Base-by-base conservation (phyloP, 1,140 invertebrate species). In the Penaeus vannamei region DNA sequence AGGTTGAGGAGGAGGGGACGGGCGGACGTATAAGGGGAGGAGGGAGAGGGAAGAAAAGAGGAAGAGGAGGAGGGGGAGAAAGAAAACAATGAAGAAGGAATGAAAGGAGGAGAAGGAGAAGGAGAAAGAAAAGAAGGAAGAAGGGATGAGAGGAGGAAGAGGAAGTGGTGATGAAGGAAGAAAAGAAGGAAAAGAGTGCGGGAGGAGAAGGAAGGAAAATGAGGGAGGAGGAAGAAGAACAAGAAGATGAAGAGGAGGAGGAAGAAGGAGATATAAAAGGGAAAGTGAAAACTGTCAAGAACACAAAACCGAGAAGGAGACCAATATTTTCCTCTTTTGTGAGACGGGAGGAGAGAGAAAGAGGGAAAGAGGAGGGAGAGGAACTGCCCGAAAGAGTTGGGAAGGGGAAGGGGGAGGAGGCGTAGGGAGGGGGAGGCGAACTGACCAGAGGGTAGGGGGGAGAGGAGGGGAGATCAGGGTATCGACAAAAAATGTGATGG, bases 401-500 rank as follows among this genome's bases (percentile, higher is more conserved):
- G n/a, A 14, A 26, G 69, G n/a, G 79, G 23, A 8, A 17, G 22
- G 79, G 23, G 46, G n/a, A 59, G 46, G 46, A 36, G 26, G 36
- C 20, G 46, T 64, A n/a, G 29, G 84, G 61, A n/a, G 23, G 53
- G 79, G 79, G 72, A 12, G 36, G 79, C n/a, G 42, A 42, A 85
- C 64, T 42, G 42, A 42, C 72, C 64, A 85, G 60, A 66, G 64
- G 59, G 84, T 42, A 42, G 14, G 20, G 53, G 60, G 53, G 77
- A 62, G 29, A 46, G 61, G 29, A 42, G 61, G 46, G 26, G 60
- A 66, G 72, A 36, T 22, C 32, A 60, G 46, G 59, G 62, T 32
- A 61, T 53, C 60, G 23, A 46, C 22, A 80, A 87, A 87, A 82
- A 87, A 82, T 53, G 62, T 69, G n/a, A 87, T 87, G n/a, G 77